Evolutionary conservation across 1,140 invertebrate species (phyloP), one percentile per base, ranked within the genome.

Genomic region (Ridgeia piscesae): DNA sequence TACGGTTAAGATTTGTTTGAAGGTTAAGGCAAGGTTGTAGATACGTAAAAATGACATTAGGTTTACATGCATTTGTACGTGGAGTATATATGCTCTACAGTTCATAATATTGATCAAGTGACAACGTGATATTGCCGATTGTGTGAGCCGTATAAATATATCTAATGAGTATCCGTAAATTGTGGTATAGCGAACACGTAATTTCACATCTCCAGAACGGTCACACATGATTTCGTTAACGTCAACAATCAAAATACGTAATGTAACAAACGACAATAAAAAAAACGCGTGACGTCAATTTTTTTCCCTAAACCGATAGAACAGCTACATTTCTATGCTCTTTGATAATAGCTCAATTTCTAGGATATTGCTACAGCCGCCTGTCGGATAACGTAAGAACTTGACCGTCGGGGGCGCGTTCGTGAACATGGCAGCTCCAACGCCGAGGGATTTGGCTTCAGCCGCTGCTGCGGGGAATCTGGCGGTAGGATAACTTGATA

Each of bases 401-500:
- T 31, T 77, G 58, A 4, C 58, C 14, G 17, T 77, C 58, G 58
- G 58, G 58, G 58, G 58, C 27, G 27, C 17, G 14, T n/a, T 4
- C 34, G 33, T 90, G 6, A 27, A 90, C 34, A 90, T 90, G 89
- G 89, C 89, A 35, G 1, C 89, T 11, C 89, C 89, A 31, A 42
- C n/a, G 35, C 89, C 89, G 9, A 90, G 89, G 35, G 31, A 90
- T 33, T 90, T 90, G 35, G 34, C 89, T 35, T 35, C 89, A n/a
- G 89, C 89, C n/a, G 89, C 35, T 34, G 89, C 89, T 31, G 34
- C 34, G 35, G 89, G 89, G 35, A 42, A 90, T 90, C 33, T 90
- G 35, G 89, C 35, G 89, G 89, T 90, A 90, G 14, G 58, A 90
- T 90, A 35, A 90, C 21, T 34, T 90, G 89, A 34, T 90, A 90